Base-by-base conservation (phyloP, 2,888 invertebrate genomes). In the Rhagonycha lutea region DNA sequence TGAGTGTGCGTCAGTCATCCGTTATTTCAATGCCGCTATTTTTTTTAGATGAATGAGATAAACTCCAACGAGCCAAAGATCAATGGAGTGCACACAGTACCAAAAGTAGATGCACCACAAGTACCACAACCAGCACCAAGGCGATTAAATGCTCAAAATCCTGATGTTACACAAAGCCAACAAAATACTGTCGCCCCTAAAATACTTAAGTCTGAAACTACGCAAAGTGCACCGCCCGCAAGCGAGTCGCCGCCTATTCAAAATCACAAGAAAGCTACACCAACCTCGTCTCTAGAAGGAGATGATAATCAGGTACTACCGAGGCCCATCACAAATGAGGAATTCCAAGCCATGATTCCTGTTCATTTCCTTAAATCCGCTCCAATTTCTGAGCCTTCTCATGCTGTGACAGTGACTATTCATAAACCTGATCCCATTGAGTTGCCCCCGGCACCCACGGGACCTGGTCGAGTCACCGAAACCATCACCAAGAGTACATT, bases 401-500 rank as follows among this genome's bases (percentile, higher is more conserved):
- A 84, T 80, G 89, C 91, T 86, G 95, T 96, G 82, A 94, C 95
- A 78, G 95, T 97, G 84, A 96, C 96, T 81, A 95, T 97, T 87
- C 94, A 94, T 89, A 93, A 95, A 87, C 91, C 91, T 74, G 89
- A 90, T 82, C 88, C 91, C 78, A 91, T 93, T 83, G 93, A 92
- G 86, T 92, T 94, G 85, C 96, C 96, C 83, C 95, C 96, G 85
- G 92, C 96, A 83, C 96, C 95, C 80, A 94, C 94, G 80, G 91
- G 93, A 83, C 92, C 95, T 87, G 97, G 97, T 88, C 92, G 92
- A 88, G 95, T 96, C 90, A 97, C 96, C 83, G 97, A 97, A 91
- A 96, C 95, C 88, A 95, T 97, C 91, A 97, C 97, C 89, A 97
- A 96, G 92, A 96, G 96, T 87, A 97, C 97, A 83, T 94, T 96